phyloP scores from a whole-genome alignment of 2,797 vertebrate genomes.

The Thamnophis elegans region DNA sequence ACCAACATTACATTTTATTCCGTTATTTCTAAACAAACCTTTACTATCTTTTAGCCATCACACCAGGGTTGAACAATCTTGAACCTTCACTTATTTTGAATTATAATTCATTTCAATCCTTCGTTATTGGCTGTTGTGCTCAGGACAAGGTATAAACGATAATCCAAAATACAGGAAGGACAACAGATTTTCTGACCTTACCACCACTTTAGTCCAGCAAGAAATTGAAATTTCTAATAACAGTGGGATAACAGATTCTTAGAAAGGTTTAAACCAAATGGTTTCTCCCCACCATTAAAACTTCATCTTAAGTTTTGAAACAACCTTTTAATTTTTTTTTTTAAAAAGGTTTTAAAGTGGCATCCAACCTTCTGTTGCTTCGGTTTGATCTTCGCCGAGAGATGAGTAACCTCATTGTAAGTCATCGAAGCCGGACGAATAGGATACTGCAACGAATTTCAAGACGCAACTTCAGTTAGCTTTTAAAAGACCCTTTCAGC shows the following conservation, averaged over 20 bases:
- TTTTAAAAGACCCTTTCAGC: neutral
- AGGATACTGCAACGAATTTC: slow-evolving; percentile 81
- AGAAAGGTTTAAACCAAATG: neutral
- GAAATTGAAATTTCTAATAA: neutral
- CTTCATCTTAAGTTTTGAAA: neutral
- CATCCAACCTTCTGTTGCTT: slow-evolving; percentile 90
- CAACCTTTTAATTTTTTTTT: no score
- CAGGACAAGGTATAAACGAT: neutral
- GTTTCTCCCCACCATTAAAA: neutral
- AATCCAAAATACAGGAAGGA: neutral
- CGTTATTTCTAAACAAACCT: no score
- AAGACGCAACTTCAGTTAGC: neutral
- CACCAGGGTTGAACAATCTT: neutral
- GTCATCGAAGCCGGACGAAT: slow-evolving; percentile 92
- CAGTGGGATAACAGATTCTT: neutral
- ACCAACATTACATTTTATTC: no score
- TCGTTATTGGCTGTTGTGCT: neutral
- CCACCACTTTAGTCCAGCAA: neutral
- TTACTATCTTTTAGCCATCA: neutral
- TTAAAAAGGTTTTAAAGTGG: neutral
- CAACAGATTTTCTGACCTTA: neutral
- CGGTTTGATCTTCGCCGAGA: slow-evolving; percentile 93
- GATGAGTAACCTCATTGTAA: slow-evolving; percentile 87
- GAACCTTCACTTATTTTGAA: neutral
- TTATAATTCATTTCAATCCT: neutral